A percentile compares a stretch with the other conserved stretches of the same genome.
Conservation (phyloP, 2,797 vertebrate genomes). For the Ambastaia sidthimunki region DNA sequence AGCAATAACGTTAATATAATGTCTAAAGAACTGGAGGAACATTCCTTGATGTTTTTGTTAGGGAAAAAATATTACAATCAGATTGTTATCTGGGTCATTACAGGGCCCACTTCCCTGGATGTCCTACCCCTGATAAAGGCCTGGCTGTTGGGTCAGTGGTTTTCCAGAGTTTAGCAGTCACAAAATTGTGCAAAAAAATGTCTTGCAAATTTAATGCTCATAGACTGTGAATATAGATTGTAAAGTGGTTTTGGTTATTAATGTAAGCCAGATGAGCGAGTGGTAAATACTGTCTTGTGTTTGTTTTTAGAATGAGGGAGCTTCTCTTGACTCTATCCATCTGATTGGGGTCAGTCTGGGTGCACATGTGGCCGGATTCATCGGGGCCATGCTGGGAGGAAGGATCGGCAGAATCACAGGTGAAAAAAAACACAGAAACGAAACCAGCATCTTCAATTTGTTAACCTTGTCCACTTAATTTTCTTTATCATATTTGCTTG, state of each 20-base stretch:
- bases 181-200: too few species aligned
- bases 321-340: constrained; percentile 82
- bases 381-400: constrained; percentile 88
- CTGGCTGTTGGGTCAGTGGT: too few species aligned
- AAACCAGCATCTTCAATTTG: background rate
- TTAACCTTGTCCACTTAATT: background rate
- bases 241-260: background rate
- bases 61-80: too few species aligned
- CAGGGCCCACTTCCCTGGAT: too few species aligned
- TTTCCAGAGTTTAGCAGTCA: too few species aligned
- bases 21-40: too few species aligned
- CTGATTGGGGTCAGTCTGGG: constrained; percentile 94
- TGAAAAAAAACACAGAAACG: constrained; percentile 63
- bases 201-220: too few species aligned
- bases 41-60: too few species aligned
- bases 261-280: background rate
- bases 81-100: too few species aligned
- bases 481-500: background rate
- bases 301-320: constrained; percentile 79
- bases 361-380: constrained; percentile 91
- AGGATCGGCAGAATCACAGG: constrained; percentile 94
- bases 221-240: background rate
- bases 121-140: too few species aligned
- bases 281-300: background rate
- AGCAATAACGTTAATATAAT: too few species aligned